Evolutionary conservation across 2,888 invertebrate genomes (phyloP).

Genomic region (Trichopoda pennipes): DNA sequence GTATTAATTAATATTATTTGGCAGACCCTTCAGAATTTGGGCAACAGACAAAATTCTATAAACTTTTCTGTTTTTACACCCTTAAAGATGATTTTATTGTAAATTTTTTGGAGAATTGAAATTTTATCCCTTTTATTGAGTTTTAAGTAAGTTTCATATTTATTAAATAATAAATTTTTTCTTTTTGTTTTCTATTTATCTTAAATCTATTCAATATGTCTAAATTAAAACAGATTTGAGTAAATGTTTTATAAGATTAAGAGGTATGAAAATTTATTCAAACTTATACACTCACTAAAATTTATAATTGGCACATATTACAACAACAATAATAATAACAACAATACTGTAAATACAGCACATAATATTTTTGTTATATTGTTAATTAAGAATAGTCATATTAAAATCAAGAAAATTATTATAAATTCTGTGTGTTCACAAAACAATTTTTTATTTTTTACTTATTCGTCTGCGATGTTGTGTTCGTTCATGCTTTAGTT

Average conservation of each 20-base stretch:
- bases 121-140: too few species aligned
- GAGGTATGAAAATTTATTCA: slow-evolving; percentile 71
- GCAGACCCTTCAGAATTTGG: too few species aligned
- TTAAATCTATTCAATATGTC: background rate
- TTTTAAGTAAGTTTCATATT: background rate
- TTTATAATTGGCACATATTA: slow-evolving; percentile 41
- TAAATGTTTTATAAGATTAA: slow-evolving; percentile 76
- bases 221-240: slow-evolving; percentile 71
- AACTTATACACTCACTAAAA: background rate
- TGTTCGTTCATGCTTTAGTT: slow-evolving; percentile 28
- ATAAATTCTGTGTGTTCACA: background rate
- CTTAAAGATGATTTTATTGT: too few species aligned
- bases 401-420: background rate
- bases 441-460: slow-evolving; percentile 30
- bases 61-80: too few species aligned
- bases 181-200: slow-evolving; percentile 28
- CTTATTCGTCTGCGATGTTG: slow-evolving; percentile 65
- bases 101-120: too few species aligned
- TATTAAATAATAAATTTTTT: background rate
- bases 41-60: too few species aligned
- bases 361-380: slow-evolving; percentile 1
- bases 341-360: slow-evolving; percentile 54
- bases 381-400: background rate
- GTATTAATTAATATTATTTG: too few species aligned
- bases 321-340: background rate